Conservation (phyloP, 2,888 invertebrate species). For the Loripinus fragilis region DNA sequence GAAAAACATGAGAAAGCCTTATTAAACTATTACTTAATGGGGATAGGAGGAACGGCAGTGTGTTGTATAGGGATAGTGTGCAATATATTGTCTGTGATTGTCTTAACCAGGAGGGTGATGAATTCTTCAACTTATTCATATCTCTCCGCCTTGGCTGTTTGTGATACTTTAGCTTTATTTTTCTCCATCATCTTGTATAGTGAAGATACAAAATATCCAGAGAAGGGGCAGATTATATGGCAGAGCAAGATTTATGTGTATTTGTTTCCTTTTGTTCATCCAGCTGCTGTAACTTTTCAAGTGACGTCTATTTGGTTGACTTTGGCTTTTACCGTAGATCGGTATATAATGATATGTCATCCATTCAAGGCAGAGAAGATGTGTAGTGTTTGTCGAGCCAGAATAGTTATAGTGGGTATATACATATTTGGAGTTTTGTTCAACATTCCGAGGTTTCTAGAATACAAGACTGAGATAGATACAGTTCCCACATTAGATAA, state of each 20-base stretch:
- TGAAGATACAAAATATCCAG: slow-evolving; percentile 74
- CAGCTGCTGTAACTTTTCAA: slow-evolving; percentile 81
- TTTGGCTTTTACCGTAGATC: slow-evolving; percentile 82
- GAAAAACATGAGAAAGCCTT: slow-evolving; percentile 59
- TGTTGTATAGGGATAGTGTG: slow-evolving; percentile 81
- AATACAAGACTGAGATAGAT: slow-evolving; percentile 73
- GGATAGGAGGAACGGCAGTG: slow-evolving; percentile 79
- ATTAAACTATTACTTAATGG: slow-evolving; percentile 80
- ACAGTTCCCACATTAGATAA: slow-evolving; percentile 40
- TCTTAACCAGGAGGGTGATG: slow-evolving; percentile 79
- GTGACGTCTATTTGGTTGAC: slow-evolving; percentile 83
- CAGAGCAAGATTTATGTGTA: slow-evolving; percentile 70
- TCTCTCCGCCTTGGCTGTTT: slow-evolving; percentile 80
- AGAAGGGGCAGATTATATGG: slow-evolving; percentile 58
- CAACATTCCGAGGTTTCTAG: slow-evolving; percentile 81
- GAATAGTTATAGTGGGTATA: slow-evolving; percentile 75
- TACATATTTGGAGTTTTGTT: slow-evolving; percentile 76
- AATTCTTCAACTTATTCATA: slow-evolving; percentile 82
- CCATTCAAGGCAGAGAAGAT: slow-evolving; percentile 81
- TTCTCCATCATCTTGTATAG: slow-evolving; percentile 73
- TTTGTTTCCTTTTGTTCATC: slow-evolving; percentile 81
- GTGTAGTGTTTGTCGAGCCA: slow-evolving; percentile 78
- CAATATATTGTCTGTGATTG: slow-evolving; percentile 80
- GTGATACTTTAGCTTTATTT: slow-evolving; percentile 80
- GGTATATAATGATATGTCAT: slow-evolving; percentile 83